phyloP scores from a whole-genome alignment of 2,888 invertebrate species.

The Hetaerina titia region DNA sequence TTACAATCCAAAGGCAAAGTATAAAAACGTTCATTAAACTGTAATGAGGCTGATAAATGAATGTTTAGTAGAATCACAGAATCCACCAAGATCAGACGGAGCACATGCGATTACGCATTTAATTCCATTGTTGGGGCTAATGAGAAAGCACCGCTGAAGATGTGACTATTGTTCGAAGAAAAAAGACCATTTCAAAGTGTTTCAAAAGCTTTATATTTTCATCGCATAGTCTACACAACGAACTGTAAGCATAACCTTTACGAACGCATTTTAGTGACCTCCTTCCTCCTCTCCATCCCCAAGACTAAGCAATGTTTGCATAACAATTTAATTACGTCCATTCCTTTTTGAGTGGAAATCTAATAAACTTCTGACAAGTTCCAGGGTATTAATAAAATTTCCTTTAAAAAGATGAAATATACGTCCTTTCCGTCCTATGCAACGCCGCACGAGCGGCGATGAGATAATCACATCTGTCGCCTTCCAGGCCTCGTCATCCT shows the following conservation, averaged over 20 bases:
- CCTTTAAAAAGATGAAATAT: constrained; percentile 21
- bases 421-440: neutral
- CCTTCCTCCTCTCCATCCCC: neutral
- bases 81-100: neutral
- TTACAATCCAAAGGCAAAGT: too few species aligned
- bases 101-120: neutral
- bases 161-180: neutral
- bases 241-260: neutral
- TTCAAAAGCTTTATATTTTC: neutral
- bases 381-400: constrained; percentile 21
- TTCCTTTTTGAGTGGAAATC: constrained; percentile 7
- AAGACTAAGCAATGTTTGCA: constrained; percentile 24
- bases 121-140: neutral
- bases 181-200: neutral
- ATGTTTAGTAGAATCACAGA: neutral
- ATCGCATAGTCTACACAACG: neutral
- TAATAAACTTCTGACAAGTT: constrained; percentile 18
- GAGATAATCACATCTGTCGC: constrained; percentile 27
- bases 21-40: too few species aligned
- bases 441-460: neutral
- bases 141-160: neutral
- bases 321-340: constrained; percentile 21
- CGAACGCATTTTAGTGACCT: neutral
- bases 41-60: neutral
- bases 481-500: neutral